Percentiles rank a stretch among this genome's conserved stretches.
phyloP scores from a whole-genome alignment of 2,797 vertebrate genomes.

The Distichodus sexfasciatus region DNA sequence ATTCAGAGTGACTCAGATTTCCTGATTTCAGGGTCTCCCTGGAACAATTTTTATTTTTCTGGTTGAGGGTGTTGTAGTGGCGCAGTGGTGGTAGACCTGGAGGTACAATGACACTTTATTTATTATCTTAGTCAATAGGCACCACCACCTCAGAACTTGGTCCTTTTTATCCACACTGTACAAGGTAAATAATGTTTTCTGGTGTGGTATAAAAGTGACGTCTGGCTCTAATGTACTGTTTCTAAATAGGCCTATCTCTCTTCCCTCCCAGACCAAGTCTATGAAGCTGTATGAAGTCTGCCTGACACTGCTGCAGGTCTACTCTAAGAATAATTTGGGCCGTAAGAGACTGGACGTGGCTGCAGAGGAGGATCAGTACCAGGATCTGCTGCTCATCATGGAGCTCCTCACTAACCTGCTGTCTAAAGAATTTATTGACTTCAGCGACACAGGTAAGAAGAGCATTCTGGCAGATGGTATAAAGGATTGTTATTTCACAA shows the following conservation, averaged over 20 bases:
- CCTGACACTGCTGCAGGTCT: constrained; percentile 94
- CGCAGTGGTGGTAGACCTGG: too few species aligned
- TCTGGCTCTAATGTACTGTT: background rate
- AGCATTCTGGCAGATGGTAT: background rate
- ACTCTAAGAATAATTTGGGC: constrained; percentile 95
- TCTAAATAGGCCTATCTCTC: background rate
- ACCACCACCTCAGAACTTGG: too few species aligned
- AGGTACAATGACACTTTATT: too few species aligned
- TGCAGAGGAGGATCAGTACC: constrained; percentile 97
- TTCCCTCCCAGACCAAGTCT: constrained; percentile 83
- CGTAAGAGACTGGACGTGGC: constrained; percentile 88
- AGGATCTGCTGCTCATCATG: constrained; percentile 98
- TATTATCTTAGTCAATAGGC: too few species aligned
- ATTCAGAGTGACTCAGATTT: too few species aligned
- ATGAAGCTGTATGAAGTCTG: constrained; percentile 98
- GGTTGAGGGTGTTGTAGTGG: too few species aligned
- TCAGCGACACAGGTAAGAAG: constrained; percentile 94
- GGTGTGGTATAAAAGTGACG: too few species aligned
- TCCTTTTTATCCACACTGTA: too few species aligned
- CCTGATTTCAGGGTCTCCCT: too few species aligned
- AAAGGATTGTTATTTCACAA: too few species aligned
- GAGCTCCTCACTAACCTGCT: constrained; percentile 98
- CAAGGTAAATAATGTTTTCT: background rate
- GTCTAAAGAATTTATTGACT: constrained; percentile 99
- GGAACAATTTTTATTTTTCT: too few species aligned